Evolutionary conservation across 2,888 invertebrate species (phyloP).

Genomic region (Osmoderma eremita): DNA sequence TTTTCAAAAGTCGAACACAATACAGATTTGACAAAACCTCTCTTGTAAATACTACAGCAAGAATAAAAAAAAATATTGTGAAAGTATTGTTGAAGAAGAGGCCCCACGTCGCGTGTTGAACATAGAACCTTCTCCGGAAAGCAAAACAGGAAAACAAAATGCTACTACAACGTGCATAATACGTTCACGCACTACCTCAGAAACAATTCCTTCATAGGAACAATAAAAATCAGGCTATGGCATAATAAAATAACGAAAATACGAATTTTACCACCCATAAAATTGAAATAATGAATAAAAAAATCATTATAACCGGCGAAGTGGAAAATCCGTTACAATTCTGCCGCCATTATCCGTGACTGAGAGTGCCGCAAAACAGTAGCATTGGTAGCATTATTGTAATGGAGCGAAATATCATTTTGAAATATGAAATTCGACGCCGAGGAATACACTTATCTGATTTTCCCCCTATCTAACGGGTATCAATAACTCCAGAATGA

Average conservation of each 20-base stretch:
- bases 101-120: too few species aligned
- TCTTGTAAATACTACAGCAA: too few species aligned
- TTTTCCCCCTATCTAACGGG: neutral
- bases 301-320: constrained; percentile 48
- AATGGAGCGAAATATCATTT: constrained; percentile 16
- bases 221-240: neutral
- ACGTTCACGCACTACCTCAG: too few species aligned
- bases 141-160: too few species aligned
- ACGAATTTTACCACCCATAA: constrained; percentile 49
- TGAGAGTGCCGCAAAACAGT: neutral
- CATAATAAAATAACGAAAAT: constrained; percentile 41
- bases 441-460: constrained; percentile 19
- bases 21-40: too few species aligned
- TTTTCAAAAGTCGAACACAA: too few species aligned
- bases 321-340: constrained; percentile 47
- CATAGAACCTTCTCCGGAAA: too few species aligned
- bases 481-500: neutral
- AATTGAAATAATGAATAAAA: constrained; percentile 51
- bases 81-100: too few species aligned
- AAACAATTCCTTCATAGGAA: too few species aligned
- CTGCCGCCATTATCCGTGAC: neutral
- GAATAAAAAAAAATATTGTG: too few species aligned
- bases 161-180: too few species aligned
- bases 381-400: neutral
- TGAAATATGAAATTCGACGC: neutral